Evolutionary conservation across 2,113 vertebrate species (phyloP), one percentile per base, ranked within the genome.

Genomic region (Periophthalmodon schlosseri): DNA sequence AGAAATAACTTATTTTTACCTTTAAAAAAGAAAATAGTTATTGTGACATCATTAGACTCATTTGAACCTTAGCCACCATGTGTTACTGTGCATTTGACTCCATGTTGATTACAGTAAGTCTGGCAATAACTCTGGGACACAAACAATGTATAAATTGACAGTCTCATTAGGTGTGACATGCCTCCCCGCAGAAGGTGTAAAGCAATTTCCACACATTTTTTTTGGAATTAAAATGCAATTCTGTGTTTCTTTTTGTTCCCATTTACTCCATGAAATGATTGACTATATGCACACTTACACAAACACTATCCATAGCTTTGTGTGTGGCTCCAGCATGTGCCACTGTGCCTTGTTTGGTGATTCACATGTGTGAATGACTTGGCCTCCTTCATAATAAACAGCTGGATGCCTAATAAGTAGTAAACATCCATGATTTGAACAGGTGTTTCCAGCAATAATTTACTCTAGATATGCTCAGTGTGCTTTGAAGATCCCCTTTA

Each of bases 391-490:
- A 75, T 86, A 90, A 93, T 92, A 93, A 93, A 94, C 90, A 93
- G 84, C 84, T 87, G 88, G 82, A 88, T 89, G 85, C 72, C 90
- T 88, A 87, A 91, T 92, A 91, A 88, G 91, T 91, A 87, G 82
- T 87, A 92, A 94, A 93, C 79, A 93, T 61, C 79, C 46, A 39
- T 80, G 86, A 92, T 93, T 93, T 93, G 89, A 92, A 91, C 92
- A 93, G 93, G 91, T 93, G 93, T 67, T 79, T 73, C 84, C 80
- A 85, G 85, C 90, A 83, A 86, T 75, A 87, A 87, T 49, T 47
- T 81, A 46, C 68, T 70, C 20, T 57, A 66, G 5, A 61, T 61
- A 21, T 0, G 80, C 67, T 69, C 39, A 16, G 74, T 68, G 24
- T 39, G 61, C 36, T 39, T 36, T 39, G 8, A 44, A 10, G 39